Evolutionary conservation across 2,797 vertebrate species (phyloP), one percentile per base, ranked within the genome.

Genomic region (Erpetoichthys calabaricus): DNA sequence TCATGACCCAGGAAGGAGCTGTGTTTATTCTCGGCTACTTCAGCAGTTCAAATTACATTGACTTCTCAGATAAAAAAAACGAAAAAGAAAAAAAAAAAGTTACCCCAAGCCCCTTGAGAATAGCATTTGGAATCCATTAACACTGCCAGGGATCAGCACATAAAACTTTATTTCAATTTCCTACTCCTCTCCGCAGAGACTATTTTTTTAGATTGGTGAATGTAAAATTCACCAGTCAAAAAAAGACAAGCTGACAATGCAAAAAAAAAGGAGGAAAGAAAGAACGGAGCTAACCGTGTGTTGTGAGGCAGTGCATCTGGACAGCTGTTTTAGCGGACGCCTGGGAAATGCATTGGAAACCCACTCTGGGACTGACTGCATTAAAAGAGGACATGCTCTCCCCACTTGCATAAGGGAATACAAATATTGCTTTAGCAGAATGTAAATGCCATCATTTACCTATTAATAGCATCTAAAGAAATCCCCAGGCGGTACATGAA

Each of bases 1-100:
- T 67, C 54, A 56, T 80, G 77, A 80, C 79, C 76, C 71, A 49
- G 56, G 47, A 42, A 56, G 55, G 51, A 47, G 47, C 55, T 45
- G 45, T 66, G 67, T 70, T 75, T 65, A 65, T 69, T 65, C 64
- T 65, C 57, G 42, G 67, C 70, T 67, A 73, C 73, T 73, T 75
- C 67, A 65, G 62, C 55, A 59, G 70, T 67, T 80, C 75, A 64
- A 60, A 69, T 81, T 79, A 72, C 75, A 60, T 60, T 62, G 57
- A 65, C 59, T 61, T 60, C 59, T 56, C 57, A 45, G 10, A 7
- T 41, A 65, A 25, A 25, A 25, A 25, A 25, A 25, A 25, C 25
- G 25, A 25, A 25, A 25, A 45, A 69, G 62, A 54, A 56, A 53
- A 55, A 61, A 55, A 63, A 3, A 42, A 45, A 44, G 7, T 61